Evolutionary conservation across 53 echinoderm and acorn worm species (phyloP).

Genomic region (Paelopatides confundens): DNA sequence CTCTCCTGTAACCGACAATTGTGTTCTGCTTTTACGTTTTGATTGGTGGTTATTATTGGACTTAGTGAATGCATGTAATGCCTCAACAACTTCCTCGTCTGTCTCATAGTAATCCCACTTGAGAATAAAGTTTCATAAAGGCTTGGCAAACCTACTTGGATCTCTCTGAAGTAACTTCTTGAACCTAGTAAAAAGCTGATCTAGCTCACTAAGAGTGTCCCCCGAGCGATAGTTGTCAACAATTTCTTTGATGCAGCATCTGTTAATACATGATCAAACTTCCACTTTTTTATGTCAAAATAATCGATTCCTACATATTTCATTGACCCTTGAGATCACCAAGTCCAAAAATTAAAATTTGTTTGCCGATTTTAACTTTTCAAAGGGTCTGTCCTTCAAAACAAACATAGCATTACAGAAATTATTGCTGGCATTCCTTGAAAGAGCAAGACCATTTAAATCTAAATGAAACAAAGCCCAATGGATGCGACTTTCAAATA

Average conservation of each 20-base stretch:
- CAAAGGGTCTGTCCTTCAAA: slow-evolving; percentile 65
- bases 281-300: slow-evolving; percentile 64
- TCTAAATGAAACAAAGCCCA: slow-evolving; percentile 66
- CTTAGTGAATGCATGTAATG: slow-evolving; percentile 43
- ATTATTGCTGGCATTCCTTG: slow-evolving; percentile 58
- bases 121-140: slow-evolving; percentile 53
- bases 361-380: slow-evolving; percentile 54
- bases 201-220: slow-evolving; percentile 56
- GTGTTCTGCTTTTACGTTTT: not conserved
- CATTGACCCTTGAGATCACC: slow-evolving; percentile 58
- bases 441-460: not conserved
- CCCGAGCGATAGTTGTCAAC: slow-evolving; percentile 41
- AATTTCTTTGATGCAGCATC: slow-evolving; percentile 42
- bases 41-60: not conserved
- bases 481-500: slow-evolving; percentile 50
- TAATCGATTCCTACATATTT: slow-evolving; percentile 57
- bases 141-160: slow-evolving; percentile 34
- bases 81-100: slow-evolving; percentile 55
- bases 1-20: not conserved
- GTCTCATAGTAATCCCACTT: slow-evolving; percentile 43
- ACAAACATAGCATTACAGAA: slow-evolving; percentile 60
- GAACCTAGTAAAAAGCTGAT: slow-evolving; percentile 46
- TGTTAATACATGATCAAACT: slow-evolving; percentile 41
- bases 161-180: slow-evolving; percentile 43
- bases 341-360: slow-evolving; percentile 70